A percentile compares a stretch with the other conserved stretches of the same genome.
phyloP scores from a whole-genome alignment of 2,113 vertebrate species.

The Origma solitaria region DNA sequence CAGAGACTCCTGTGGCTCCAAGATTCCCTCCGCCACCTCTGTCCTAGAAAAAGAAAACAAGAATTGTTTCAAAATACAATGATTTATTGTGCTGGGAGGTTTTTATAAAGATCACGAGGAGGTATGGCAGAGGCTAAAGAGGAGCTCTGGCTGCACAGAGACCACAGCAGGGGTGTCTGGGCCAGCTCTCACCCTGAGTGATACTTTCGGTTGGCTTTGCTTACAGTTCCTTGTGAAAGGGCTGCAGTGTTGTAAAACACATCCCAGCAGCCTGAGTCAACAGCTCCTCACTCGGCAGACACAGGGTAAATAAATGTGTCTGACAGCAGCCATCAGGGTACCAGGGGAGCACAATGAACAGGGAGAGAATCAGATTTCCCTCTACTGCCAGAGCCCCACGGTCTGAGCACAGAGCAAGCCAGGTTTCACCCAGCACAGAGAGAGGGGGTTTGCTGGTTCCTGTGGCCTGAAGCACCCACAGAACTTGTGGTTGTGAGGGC shows the following conservation, averaged over 20 bases:
- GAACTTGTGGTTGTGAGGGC: not conserved
- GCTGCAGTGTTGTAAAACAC: not conserved
- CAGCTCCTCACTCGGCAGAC: not conserved
- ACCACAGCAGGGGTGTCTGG: not conserved
- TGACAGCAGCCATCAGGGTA: not conserved
- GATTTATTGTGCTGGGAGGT: not conserved
- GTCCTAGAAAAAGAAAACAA: conserved; percentile 67
- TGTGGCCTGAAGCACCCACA: not conserved
- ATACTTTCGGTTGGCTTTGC: not conserved
- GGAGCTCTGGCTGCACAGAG: not conserved
- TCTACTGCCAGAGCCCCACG: not conserved
- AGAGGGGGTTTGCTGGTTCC: not conserved
- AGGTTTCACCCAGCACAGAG: not conserved
- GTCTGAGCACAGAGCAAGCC: not conserved
- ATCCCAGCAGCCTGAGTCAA: not conserved
- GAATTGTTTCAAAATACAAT: not conserved
- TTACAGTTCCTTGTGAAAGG: not conserved
- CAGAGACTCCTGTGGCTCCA: conserved; percentile 84
- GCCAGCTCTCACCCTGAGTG: not conserved
- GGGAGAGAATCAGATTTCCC: not conserved
- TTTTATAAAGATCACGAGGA: not conserved
- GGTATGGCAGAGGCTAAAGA: not conserved
- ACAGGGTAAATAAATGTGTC: not conserved
- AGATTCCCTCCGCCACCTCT: conserved; percentile 88
- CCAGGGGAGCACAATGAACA: not conserved